Conservation (phyloP, 30 jellyfish, hydroid and myxozoan species). For the Mastigias papua region DNA sequence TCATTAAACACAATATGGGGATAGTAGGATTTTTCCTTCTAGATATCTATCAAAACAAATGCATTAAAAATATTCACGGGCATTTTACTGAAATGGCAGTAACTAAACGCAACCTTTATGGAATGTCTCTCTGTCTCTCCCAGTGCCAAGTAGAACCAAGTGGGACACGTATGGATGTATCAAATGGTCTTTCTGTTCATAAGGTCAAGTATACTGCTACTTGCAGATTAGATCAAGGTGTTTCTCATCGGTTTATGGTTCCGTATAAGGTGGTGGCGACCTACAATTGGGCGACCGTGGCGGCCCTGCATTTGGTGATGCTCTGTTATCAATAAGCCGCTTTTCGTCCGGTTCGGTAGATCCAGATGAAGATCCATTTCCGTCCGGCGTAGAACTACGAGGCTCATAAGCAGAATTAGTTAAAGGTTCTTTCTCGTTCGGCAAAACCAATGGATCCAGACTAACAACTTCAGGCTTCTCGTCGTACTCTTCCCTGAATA, state of each 20-base stretch:
- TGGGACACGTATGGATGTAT: neutral
- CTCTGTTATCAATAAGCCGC: conserved; percentile 61
- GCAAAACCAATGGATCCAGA: conserved; percentile 86
- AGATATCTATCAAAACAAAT: conserved; percentile 1
- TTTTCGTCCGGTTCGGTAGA: conserved; percentile 91
- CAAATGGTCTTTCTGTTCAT: neutral
- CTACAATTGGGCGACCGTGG: conserved; percentile 75
- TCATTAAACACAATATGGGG: neutral
- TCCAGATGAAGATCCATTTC: conserved; percentile 83
- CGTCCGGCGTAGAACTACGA: conserved; percentile 89
- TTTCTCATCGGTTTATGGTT: conserved; percentile 17
- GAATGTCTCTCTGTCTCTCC: neutral
- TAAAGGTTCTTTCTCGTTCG: conserved; percentile 90
- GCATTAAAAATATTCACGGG: conserved; percentile 8
- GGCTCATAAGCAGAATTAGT: conserved; percentile 81
- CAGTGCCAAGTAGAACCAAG: neutral
- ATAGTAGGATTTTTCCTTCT: neutral
- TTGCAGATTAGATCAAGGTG: neutral
- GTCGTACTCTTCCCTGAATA: conserved; percentile 91
- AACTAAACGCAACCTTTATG: neutral
- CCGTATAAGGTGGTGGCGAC: conserved; percentile 85
- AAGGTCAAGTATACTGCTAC: neutral
- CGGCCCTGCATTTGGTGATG: conserved; percentile 81
- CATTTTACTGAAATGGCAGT: conserved; percentile 4
- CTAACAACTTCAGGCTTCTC: conserved; percentile 90